Evolutionary conservation across 1,140 invertebrate genomes (phyloP), one percentile per base, ranked within the genome.

Genomic region (Riptortus pedestris): DNA sequence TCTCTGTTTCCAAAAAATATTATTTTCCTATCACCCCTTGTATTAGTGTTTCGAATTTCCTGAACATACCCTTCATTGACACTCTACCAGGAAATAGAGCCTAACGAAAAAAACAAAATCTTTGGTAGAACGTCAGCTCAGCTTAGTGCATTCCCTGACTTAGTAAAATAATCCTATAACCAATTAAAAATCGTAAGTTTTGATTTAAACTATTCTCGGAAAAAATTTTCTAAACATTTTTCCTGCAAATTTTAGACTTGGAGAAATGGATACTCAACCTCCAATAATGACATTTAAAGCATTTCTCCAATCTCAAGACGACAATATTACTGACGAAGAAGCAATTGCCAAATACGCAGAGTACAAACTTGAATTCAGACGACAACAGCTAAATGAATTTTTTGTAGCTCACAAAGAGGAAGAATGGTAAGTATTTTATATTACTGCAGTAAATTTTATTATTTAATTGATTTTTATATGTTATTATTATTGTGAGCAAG

Each of bases 351-450:
- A 96, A 72, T 99, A 98, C 78, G 95, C 95, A 75, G 96, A 98
- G 70, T 99, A 99, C 77, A 99, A 99, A 77, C 78, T 92, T 70
- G 96, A 99, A 71, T 99, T 97, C 73, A 87, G 90, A 72, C 81
- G 92, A 60, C 92, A 96, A 74, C 96, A 99, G 73, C 83, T 98
- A 22, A 96, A 96, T 76, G 95, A 98, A 76, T 99, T 99, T 80
- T 99, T 99, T 79, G 87, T 98, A 71, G 85, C 86, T 31, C 97
- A 99, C 79, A 98, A 98, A 78, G 96, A 99, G 73, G 96, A 99
- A 76, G 96, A 99, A 87, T 99, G 97, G 97, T 99, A 82, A 82
- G 48, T 18, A 28, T 62, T 11, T 48, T 47, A 55, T 28, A 29
- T 48, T 55, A 29, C 31, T 62, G 45, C n/a, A 18, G 11, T 20